A percentile compares a stretch with the other conserved stretches of the same genome.
Conservation (phyloP, 2,797 vertebrate species). For the Setipinna tenuifilis region DNA sequence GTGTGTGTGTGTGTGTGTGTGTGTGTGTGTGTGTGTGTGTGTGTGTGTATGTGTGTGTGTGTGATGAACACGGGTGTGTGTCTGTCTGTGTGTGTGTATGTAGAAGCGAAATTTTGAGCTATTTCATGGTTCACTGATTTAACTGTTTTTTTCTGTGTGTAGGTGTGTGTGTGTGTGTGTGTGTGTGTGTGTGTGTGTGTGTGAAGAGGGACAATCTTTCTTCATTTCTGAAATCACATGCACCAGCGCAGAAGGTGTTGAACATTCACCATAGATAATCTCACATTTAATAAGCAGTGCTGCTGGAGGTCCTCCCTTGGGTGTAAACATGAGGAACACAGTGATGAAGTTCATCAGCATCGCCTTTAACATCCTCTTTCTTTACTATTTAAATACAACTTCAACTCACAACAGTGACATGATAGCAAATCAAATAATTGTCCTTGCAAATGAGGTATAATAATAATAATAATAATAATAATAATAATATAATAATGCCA, state of each 20-base stretch:
- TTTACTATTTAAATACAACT: neutral
- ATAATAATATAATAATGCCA: too few relatives aligned
- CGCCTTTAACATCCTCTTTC: neutral
- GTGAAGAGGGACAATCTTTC: neutral
- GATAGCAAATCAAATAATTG: neutral
- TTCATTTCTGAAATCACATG: constrained; percentile 44
- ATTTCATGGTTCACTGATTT: constrained; percentile 75
- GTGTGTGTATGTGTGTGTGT: constrained; percentile 9
- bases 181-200: neutral
- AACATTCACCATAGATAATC: constrained; percentile 55
- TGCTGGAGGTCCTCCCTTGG: neutral
- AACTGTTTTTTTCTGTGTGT: constrained; percentile 68
- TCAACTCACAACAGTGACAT: neutral
- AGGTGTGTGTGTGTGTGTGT: neutral
- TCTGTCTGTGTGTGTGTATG: neutral
- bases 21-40: neutral
- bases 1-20: constrained; percentile 12
- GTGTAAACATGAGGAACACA: constrained; percentile 9
- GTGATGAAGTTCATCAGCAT: too few relatives aligned
- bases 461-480: too few relatives aligned
- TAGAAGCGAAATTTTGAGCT: constrained; percentile 66
- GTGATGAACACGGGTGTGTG: neutral
- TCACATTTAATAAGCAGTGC: neutral
- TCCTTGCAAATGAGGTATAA: neutral
- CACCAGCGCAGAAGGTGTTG: constrained; percentile 61